These are phyloP conservation scores for Euschistus heros DNA, from an alignment of 1,140 invertebrate species.

Conservation along the genomic window DNA sequence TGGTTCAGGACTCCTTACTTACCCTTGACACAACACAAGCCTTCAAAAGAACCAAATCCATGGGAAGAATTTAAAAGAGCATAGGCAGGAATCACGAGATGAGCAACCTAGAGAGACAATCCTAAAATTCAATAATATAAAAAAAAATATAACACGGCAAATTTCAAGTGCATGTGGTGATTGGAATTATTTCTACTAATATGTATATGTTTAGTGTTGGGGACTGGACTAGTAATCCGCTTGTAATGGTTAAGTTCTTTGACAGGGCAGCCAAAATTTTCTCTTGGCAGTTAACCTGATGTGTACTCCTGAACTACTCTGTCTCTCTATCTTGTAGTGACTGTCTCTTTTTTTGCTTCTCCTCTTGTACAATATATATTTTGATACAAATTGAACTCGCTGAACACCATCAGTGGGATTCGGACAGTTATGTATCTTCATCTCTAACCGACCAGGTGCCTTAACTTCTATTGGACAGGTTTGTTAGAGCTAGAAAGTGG, in stretches of 20 bases:
- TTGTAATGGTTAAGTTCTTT: background rate
- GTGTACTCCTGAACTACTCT: background rate
- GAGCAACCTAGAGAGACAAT: slow-evolving; percentile 11
- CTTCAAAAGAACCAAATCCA: slow-evolving; percentile 10
- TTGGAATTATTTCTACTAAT: slow-evolving; percentile 5
- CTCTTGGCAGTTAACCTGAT: background rate
- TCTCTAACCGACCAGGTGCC: slow-evolving; percentile 22
- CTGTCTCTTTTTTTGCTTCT: slow-evolving; percentile 9
- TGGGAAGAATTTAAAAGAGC: slow-evolving; percentile 8
- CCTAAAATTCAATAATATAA: background rate
- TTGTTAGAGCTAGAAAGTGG: slow-evolving; percentile 5
- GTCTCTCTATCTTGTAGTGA: slow-evolving; percentile 4
- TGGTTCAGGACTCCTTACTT: slow-evolving; percentile 13
- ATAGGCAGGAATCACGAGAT: slow-evolving; percentile 10
- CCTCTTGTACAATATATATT: slow-evolving; percentile 15
- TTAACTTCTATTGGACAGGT: slow-evolving; percentile 17
- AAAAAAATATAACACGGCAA: slow-evolving; percentile 8
- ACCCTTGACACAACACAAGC: slow-evolving; percentile 2
- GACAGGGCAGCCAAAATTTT: background rate
- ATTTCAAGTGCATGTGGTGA: slow-evolving; percentile 16
- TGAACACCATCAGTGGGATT: slow-evolving; percentile 4
- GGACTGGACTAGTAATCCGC: no score
- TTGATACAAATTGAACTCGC: slow-evolving; percentile 7
- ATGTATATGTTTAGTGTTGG: background rate
- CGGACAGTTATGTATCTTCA: slow-evolving; percentile 19